Conservation (phyloP, 2,113 vertebrate species). For the Pica pica region DNA sequence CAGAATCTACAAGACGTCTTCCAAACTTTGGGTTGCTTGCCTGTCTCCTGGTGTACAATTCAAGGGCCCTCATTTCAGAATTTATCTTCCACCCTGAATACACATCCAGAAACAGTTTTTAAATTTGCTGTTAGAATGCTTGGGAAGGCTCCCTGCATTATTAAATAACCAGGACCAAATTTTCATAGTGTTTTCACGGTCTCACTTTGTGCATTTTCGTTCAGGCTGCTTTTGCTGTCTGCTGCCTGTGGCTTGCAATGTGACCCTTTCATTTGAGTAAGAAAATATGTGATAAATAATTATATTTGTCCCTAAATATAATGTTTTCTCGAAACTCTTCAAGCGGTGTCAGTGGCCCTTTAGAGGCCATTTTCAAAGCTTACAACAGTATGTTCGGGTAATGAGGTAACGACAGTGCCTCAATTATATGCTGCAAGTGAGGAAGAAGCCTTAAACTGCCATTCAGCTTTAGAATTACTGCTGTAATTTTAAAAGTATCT, state of each 20-base stretch:
- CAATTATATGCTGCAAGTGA: constrained; percentile 4
- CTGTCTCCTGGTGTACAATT: too few relatives aligned
- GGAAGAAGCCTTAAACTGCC: not conserved
- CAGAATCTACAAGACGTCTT: too few relatives aligned
- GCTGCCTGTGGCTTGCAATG: not conserved
- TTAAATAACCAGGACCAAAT: not conserved
- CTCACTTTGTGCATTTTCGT: not conserved
- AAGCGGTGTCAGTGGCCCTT: not conserved
- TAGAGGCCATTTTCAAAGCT: not conserved
- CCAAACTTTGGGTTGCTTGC: too few relatives aligned
- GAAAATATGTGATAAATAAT: not conserved
- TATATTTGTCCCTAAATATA: not conserved
- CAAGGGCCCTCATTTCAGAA: too few relatives aligned
- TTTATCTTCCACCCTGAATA: too few relatives aligned
- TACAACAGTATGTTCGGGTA: not conserved
- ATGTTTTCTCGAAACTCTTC: constrained; percentile 12
- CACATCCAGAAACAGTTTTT: too few relatives aligned
- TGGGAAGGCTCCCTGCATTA: too few relatives aligned
- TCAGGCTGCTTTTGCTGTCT: not conserved
- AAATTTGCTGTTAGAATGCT: too few relatives aligned
- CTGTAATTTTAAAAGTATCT: not conserved
- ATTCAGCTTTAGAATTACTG: constrained; percentile 26
- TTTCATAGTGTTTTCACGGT: not conserved
- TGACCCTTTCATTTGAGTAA: not conserved
- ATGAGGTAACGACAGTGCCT: not conserved